Conservation (phyloP, 2,888 invertebrate species). For the Drosophila pseudotakahashii region DNA sequence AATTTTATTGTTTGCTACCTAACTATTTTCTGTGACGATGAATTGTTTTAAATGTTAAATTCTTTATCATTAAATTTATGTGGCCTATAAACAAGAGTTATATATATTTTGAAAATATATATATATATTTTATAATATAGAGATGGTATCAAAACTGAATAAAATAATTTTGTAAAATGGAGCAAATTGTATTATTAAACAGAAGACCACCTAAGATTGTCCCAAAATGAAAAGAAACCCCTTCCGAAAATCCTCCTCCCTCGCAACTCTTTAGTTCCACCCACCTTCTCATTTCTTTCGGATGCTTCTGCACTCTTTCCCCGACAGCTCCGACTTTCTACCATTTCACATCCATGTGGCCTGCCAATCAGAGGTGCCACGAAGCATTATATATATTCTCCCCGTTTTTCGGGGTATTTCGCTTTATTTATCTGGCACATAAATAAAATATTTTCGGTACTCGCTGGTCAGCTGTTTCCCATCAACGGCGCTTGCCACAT, state of each 20-base stretch:
- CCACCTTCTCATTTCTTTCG: not conserved
- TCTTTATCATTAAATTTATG: too few species aligned
- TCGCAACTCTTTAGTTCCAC: not conserved
- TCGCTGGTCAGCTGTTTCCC: slow-evolving; percentile 74
- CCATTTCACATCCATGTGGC: slow-evolving; percentile 44
- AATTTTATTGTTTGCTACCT: not conserved
- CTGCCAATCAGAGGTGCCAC: slow-evolving; percentile 63
- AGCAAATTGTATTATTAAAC: not conserved
- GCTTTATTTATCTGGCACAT: slow-evolving; percentile 71
- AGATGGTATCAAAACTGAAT: too few species aligned
- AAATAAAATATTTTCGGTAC: slow-evolving; percentile 74
- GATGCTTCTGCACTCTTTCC: slow-evolving; percentile 25
- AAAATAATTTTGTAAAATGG: not conserved
- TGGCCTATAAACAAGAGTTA: too few species aligned
- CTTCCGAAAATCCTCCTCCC: not conserved
- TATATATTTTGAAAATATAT: too few species aligned
- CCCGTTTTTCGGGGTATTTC: slow-evolving; percentile 42
- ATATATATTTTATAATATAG: too few species aligned
- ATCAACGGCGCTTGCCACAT: slow-evolving; percentile 70
- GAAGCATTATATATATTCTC: slow-evolving; percentile 16
- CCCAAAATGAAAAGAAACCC: not conserved
- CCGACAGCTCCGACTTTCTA: slow-evolving; percentile 25
- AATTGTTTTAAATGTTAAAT: too few species aligned
- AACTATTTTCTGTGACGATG: not conserved
- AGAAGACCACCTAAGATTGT: slow-evolving; percentile 6